Evolutionary conservation across 2,113 vertebrate genomes (phyloP), one percentile per base, ranked within the genome.

Genomic region (Nothobranchius furzeri): DNA sequence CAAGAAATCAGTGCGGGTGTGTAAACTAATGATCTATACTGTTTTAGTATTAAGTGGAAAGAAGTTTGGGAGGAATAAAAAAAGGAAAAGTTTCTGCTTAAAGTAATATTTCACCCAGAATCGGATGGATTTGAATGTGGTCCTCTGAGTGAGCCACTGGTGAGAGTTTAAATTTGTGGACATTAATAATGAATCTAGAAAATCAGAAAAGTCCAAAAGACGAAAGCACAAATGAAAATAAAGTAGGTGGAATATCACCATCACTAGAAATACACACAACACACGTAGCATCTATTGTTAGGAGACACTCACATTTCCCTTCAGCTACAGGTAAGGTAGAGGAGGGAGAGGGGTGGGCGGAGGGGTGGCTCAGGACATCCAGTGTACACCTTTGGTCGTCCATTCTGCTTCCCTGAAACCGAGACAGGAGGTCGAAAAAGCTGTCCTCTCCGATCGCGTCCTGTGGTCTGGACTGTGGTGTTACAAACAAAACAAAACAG

Each of bases 391-490:
- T 93, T 92, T 98, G 97, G 78, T 99, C 97, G 11, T 99, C 98
- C 96, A 98, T 95, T 70, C 97, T 92, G 81, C 91, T 98, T 86
- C 96, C 95, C 82, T 99, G 98, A 90, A 99, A 98, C 51, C 96
- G 94, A 64, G 95, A 96, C 61, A 99, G 89, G 37, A 98, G 93
- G 86, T 99, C 96, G 83, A 98, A 98, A 82, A 99, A 98, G 8
- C 94, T 92, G 73, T 98, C 98, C 15, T 98, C 97, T 45, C 94
- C 95, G 55, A 94, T 50, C 12, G 90, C 87, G 63, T 96, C 95
- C 4, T 67, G 83, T 7, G 81, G 89, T 71, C 88, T 92, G 86
- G 95, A 83, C 79, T 85, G 43, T 12, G 46, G 48, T 10, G 36
- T 54, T 20, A 1, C 49, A 59, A 63, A 7, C 14, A 51, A 59